phyloP scores from a whole-genome alignment of 2,113 vertebrate genomes.

The Nibea coibor region DNA sequence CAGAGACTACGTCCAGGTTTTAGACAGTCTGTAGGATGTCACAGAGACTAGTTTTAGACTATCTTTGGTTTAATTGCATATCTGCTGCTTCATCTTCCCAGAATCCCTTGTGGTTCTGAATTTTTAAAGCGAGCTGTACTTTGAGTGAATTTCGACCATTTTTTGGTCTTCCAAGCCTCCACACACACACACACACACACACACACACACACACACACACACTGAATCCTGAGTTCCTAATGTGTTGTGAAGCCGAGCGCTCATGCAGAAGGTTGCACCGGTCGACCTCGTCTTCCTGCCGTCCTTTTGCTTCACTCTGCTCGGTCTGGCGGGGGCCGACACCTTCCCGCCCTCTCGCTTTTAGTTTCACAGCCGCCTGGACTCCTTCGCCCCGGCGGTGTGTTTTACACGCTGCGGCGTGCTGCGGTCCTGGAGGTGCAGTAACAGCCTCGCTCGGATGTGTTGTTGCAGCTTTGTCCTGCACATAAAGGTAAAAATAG shows the following conservation, averaged over 20 bases:
- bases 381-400: not conserved
- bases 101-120: conserved; percentile 31
- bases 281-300: conserved; percentile 35
- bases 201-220: conserved; percentile 19
- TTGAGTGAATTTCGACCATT: conserved; percentile 18
- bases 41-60: too few relatives aligned
- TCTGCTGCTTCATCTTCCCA: conserved; percentile 38
- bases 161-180: conserved; percentile 1
- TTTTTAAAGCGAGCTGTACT: conserved; percentile 57
- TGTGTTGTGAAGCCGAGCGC: conserved; percentile 51
- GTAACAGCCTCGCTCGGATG: not conserved
- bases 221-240: conserved; percentile 42
- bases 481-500: conserved; percentile 20
- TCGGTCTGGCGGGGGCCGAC: conserved; percentile 9
- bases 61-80: not conserved
- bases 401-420: not conserved
- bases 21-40: not conserved
- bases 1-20: too few relatives aligned
- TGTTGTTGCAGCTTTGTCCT: conserved; percentile 2
- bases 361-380: conserved; percentile 17
- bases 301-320: conserved; percentile 26
- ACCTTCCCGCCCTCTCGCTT: conserved; percentile 23
- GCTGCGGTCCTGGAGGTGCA: conserved; percentile 4
- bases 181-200: conserved; percentile 19
- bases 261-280: conserved; percentile 60